A percentile compares a stretch with the other conserved stretches of the same genome.
phyloP scores from a whole-genome alignment of 64 coral and sea anemone species.

The Dendronephthya gigantea region DNA sequence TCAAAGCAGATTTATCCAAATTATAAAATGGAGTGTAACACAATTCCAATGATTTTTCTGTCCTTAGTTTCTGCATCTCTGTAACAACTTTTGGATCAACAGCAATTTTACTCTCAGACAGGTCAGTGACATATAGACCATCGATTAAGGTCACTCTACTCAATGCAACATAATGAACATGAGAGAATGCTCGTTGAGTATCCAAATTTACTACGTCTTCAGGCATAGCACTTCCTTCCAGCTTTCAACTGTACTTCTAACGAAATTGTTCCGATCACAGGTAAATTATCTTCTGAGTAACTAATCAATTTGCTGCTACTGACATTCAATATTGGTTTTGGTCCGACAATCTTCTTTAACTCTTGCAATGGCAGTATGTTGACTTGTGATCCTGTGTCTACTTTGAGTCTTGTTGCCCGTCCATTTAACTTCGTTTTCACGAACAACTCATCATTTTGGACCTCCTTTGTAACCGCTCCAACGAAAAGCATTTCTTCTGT shows the following conservation, averaged over 20 bases:
- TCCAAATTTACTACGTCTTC: slow-evolving; percentile 12
- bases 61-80: slow-evolving; percentile 35
- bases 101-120: slow-evolving; percentile 36
- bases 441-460: not conserved
- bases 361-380: slow-evolving; percentile 28
- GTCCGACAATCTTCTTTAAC: slow-evolving; percentile 29
- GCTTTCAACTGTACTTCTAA: not conserved
- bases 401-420: slow-evolving; percentile 1
- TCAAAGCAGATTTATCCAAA: not conserved
- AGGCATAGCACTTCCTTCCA: not conserved
- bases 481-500: slow-evolving; percentile 14
- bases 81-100: slow-evolving; percentile 7
- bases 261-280: not conserved
- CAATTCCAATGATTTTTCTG: not conserved
- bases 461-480: slow-evolving; percentile 28
- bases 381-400: slow-evolving; percentile 38
- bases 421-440: not conserved
- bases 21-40: not conserved
- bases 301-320: slow-evolving; percentile 18
- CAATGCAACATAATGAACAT: slow-evolving; percentile 35
- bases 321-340: slow-evolving; percentile 19
- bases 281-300: slow-evolving; percentile 8
- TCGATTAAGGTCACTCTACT: slow-evolving; percentile 38
- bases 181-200: not conserved
- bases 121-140: slow-evolving; percentile 32